Conservation (phyloP, 2,888 invertebrate genomes). For the Dione vanillae region DNA sequence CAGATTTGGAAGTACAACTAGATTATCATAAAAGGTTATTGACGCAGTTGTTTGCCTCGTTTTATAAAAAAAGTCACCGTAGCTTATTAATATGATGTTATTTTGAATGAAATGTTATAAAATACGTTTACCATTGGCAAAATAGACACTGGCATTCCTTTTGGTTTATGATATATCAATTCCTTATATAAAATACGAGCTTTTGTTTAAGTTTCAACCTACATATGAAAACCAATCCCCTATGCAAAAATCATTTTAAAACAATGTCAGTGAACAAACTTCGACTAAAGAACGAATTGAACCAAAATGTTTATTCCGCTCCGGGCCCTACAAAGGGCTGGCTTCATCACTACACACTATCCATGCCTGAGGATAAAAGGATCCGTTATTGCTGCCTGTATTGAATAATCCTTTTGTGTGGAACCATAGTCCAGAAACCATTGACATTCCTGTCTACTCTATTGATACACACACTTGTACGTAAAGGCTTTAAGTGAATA, state of each 20-base stretch:
- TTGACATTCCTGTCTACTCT: conserved; percentile 14
- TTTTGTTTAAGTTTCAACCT: background rate
- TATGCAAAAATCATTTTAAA: background rate
- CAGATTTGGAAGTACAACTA: conserved; percentile 16
- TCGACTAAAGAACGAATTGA: background rate
- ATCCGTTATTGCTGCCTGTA: conserved; percentile 27
- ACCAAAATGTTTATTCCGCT: conserved; percentile 26
- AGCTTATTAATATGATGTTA: no score
- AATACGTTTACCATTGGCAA: no score
- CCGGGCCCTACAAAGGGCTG: conserved; percentile 26
- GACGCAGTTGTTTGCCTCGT: conserved; percentile 3
- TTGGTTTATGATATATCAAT: no score
- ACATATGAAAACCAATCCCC: background rate
- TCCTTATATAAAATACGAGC: no score
- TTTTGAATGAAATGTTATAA: no score
- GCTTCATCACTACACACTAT: conserved; percentile 30
- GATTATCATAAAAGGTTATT: conserved; percentile 17
- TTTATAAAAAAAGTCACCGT: no score
- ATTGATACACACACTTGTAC: conserved; percentile 11
- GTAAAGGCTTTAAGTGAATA: conserved; percentile 17
- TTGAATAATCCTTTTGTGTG: conserved; percentile 19
- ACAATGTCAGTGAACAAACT: background rate
- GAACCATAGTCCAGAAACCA: conserved; percentile 24
- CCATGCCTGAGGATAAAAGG: conserved; percentile 32
- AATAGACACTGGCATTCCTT: no score